A percentile compares a stretch with the other conserved stretches of the same genome.
phyloP scores from a whole-genome alignment of 2,113 vertebrate genomes.

The Nothocercus nigrocapillus region DNA sequence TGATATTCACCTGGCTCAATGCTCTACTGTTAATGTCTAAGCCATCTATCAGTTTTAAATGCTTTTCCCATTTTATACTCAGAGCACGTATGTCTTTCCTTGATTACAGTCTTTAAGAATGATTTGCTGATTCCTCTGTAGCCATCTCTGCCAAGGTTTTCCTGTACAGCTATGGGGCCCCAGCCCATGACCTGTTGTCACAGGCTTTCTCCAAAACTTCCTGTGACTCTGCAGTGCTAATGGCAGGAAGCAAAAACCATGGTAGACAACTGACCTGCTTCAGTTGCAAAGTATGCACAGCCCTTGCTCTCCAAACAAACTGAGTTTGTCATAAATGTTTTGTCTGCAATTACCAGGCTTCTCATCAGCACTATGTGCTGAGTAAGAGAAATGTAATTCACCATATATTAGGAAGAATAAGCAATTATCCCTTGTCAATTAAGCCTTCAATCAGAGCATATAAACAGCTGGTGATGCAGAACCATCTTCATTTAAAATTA shows the following conservation, averaged over 20 bases:
- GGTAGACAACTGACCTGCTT: neutral
- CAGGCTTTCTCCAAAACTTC: neutral
- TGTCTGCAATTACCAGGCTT: neutral
- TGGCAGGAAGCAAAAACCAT: accelerated
- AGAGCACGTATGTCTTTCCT: accelerated
- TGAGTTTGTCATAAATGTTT: neutral
- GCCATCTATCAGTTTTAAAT: neutral
- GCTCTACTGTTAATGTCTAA: neutral
- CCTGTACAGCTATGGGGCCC: accelerated
- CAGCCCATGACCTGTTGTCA: neutral
- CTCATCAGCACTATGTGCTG: constrained; percentile 19
- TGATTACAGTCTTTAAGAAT: neutral
- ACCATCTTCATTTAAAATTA: constrained; percentile 51
- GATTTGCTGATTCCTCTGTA: neutral
- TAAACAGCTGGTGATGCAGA: constrained; percentile 57
- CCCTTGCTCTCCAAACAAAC: neutral
- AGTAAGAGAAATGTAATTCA: constrained; percentile 42
- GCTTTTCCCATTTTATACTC: neutral
- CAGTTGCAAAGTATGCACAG: neutral
- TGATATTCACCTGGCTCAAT: neutral
- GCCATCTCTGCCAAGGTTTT: neutral
- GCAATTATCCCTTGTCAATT: constrained; percentile 61
- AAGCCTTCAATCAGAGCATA: constrained; percentile 45
- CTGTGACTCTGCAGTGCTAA: accelerated
- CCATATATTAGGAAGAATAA: constrained; percentile 52